These are phyloP conservation scores for Nematopogon swammerdamellus DNA, from an alignment of 2,888 invertebrate genomes.

Conservation along the genomic window DNA sequence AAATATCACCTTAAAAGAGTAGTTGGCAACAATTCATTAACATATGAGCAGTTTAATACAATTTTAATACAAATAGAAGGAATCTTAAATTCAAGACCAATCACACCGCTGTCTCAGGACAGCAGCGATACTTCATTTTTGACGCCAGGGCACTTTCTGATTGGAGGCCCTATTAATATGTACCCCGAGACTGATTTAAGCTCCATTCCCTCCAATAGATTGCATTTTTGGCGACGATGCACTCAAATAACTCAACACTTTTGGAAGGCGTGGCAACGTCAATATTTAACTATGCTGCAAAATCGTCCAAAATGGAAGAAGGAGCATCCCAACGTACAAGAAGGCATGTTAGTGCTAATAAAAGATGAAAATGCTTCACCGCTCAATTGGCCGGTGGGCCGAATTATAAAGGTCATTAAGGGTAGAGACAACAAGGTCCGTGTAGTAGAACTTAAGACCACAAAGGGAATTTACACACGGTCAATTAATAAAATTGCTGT, in stretches of 20 bases:
- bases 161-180: background rate
- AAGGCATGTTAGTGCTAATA: background rate
- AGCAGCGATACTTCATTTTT: conserved; percentile 1
- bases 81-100: conserved; percentile 5
- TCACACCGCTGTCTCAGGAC: conserved; percentile 1
- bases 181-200: background rate
- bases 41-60: conserved; percentile 5
- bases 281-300: background rate
- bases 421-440: background rate
- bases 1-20: conserved; percentile 5
- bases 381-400: conserved; percentile 1
- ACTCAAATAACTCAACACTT: conserved; percentile 3
- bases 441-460: background rate
- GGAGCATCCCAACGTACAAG: background rate
- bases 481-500: too few relatives aligned
- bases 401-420: background rate
- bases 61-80: conserved; percentile 4
- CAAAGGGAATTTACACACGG: background rate
- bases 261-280: conserved; percentile 2
- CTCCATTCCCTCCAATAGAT: background rate
- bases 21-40: conserved; percentile 2
- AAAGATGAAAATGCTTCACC: background rate
- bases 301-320: background rate
- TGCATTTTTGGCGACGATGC: conserved; percentile 1
- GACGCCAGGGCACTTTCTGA: conserved; percentile 4